Evolutionary conservation across 1,140 invertebrate species (phyloP), one percentile per base, ranked within the genome.

Genomic region (Drosophila trapezifrons): DNA sequence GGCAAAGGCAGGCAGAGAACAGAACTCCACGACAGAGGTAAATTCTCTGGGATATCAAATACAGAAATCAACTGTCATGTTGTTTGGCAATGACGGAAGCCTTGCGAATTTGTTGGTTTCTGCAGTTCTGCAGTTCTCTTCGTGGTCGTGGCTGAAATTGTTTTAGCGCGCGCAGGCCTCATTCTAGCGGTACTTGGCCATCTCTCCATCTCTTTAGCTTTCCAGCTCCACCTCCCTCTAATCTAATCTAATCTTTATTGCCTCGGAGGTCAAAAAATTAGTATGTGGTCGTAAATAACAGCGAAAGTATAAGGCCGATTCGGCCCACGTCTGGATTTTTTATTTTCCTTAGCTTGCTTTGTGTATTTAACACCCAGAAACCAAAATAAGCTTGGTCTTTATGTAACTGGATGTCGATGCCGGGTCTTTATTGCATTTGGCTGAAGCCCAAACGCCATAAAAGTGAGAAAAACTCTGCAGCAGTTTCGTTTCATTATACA

Each of bases 31-130:
- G 75, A 40, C 63, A 69, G 67, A 76, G 76, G 76, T 85, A 86
- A 79, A 70, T 86, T 86, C 73, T 46, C 57, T 74, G 67, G 67
- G 80, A 78, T 84, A 89, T 89, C 85, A 81, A 87, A 84, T 80
- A 85, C 75, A 90, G 78, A 90, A 90, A 89, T 90, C 85, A 90
- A 84, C 85, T 90, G 85, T 90, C 85, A 81, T 84, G 85, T 90
- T 90, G 85, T 85, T 77, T 79, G 79, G 76, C 85, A 81, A 81
- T 90, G 85, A 90, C 85, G 80, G 85, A 90, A 90, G 85, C 84
- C 71, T 71, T 51, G 65, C 76, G 67, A 81, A 83, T 84, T 79
- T 86, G 70, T 83, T 72, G 58, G 25, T 52, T 63, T 32, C 60
- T 43, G n/a, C n/a, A n/a, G n/a, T 55, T n/a, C 37, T 55, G 43